Conservation (phyloP, 2,797 vertebrate species). For the Parauchenoglanis ngamensis region DNA sequence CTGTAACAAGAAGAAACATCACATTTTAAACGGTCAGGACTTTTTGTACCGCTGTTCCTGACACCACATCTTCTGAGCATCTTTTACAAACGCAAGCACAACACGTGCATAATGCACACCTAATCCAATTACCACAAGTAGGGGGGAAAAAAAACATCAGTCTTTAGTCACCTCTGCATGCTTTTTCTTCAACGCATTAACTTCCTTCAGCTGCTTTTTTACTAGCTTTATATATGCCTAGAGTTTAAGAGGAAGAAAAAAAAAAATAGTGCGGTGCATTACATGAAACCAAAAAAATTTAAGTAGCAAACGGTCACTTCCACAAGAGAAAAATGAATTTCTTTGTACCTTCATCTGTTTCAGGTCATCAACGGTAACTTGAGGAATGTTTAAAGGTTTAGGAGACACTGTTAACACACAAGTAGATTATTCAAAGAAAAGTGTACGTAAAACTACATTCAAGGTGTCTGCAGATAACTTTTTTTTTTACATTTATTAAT, state of each 20-base stretch:
- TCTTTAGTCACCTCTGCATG: conserved; percentile 79
- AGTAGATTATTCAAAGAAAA: conserved; percentile 27
- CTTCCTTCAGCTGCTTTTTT: conserved; percentile 85
- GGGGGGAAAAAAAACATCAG: neutral
- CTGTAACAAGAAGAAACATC: conserved; percentile 63
- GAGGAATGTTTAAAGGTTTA: conserved; percentile 71
- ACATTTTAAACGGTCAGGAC: neutral
- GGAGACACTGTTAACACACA: conserved; percentile 63
- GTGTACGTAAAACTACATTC: neutral
- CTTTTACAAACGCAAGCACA: conserved; percentile 8
- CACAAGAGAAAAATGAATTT: neutral
- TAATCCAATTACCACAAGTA: conserved; percentile 31
- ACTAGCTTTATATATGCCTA: conserved; percentile 84
- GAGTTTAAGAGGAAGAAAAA: conserved; percentile 38
- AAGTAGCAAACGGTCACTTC: neutral
- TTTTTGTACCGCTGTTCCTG: neutral
- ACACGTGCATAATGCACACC: neutral
- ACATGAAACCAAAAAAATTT: neutral
- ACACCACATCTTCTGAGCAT: neutral
- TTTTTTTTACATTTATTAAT: neutral
- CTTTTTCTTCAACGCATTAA: conserved; percentile 82
- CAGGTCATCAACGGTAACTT: conserved; percentile 84
- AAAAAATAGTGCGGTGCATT: neutral
- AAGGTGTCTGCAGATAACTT: neutral
- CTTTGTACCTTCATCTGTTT: conserved; percentile 84